Evolutionary conservation across 2,113 vertebrate species (phyloP).

Genomic region (Emydura subglobosa): DNA sequence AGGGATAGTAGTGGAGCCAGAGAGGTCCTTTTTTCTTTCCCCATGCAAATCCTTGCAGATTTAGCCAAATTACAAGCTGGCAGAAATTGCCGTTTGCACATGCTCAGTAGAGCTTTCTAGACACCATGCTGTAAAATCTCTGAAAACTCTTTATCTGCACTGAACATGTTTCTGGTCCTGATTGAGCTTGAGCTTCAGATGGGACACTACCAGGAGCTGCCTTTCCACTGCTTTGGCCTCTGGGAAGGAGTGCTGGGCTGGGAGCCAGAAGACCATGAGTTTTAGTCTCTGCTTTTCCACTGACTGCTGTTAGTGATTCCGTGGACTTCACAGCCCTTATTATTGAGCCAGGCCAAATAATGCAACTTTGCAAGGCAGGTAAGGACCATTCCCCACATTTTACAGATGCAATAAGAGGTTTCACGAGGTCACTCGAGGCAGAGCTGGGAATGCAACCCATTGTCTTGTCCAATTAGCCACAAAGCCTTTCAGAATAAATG

Average conservation of each 20-base stretch:
- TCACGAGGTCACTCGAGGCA: slow-evolving; percentile 72
- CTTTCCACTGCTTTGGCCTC: slow-evolving; percentile 27
- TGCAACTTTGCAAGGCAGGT: slow-evolving; percentile 76
- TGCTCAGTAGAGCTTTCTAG: accelerated
- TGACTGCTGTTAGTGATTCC: slow-evolving; percentile 53
- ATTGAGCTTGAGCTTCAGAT: not conserved
- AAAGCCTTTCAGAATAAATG: slow-evolving; percentile 7
- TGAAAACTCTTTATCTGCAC: not conserved
- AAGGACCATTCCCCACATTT: not conserved
- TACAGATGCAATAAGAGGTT: slow-evolving; percentile 71
- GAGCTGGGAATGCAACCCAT: slow-evolving; percentile 71
- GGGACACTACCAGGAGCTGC: not conserved
- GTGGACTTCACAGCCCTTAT: slow-evolving; percentile 74
- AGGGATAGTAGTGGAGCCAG: not conserved
- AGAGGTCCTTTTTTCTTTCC: not conserved
- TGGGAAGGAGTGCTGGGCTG: not conserved
- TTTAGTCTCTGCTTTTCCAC: slow-evolving; percentile 40
- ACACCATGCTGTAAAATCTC: not conserved
- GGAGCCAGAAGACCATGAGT: not conserved
- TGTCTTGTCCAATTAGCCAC: slow-evolving; percentile 33
- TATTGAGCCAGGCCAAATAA: slow-evolving; percentile 62
- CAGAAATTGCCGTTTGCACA: not conserved
- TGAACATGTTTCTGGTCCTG: not conserved
- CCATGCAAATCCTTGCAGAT: not conserved
- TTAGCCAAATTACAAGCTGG: not conserved